Evolutionary conservation across 1,140 invertebrate species (phyloP).

Genomic region (Drosophila pallidifrons): DNA sequence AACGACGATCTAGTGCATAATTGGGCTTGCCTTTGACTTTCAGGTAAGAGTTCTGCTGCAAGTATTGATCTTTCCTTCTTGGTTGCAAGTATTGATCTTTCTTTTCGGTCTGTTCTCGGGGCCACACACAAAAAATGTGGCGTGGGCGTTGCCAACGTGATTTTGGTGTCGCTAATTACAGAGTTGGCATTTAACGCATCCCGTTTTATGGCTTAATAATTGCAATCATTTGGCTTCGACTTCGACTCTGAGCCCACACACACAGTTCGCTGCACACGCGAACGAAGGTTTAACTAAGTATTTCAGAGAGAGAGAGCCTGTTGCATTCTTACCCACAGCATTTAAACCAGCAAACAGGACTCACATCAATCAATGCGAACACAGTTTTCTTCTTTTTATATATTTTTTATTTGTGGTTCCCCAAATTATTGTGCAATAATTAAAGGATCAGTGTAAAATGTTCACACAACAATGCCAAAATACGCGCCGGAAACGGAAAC

Average conservation of each 20-base stretch:
- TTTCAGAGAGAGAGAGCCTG: conserved; percentile 2
- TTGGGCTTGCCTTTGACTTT: conserved; percentile 22
- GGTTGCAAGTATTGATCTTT: conserved; percentile 38
- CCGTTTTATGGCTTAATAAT: conserved; percentile 82
- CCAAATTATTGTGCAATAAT: conserved; percentile 68
- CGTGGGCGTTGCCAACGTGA: conserved; percentile 61
- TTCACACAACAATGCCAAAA: conserved; percentile 84
- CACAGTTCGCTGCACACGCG: conserved; percentile 45
- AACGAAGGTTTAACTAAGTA: conserved; percentile 16
- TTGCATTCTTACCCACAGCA: conserved; percentile 6
- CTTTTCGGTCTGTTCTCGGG: conserved; percentile 23
- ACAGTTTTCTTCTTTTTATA: conserved; percentile 10
- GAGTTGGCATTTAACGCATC: conserved; percentile 65
- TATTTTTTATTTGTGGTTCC: conserved; percentile 19
- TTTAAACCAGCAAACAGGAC: conserved; percentile 1
- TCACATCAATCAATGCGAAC: conserved; percentile 49
- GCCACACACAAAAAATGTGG: conserved; percentile 62
- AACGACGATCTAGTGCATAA: conserved; percentile 49
- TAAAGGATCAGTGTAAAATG: conserved; percentile 76
- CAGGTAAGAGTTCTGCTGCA: conserved; percentile 26
- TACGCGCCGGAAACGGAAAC: conserved; percentile 79
- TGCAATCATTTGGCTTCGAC: conserved; percentile 64
- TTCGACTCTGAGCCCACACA: conserved; percentile 41
- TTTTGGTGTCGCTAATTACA: conserved; percentile 83
- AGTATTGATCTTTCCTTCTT: conserved; percentile 34